Base-by-base conservation (phyloP, 2,113 vertebrate species). In the Tachysurus vachellii region DNA sequence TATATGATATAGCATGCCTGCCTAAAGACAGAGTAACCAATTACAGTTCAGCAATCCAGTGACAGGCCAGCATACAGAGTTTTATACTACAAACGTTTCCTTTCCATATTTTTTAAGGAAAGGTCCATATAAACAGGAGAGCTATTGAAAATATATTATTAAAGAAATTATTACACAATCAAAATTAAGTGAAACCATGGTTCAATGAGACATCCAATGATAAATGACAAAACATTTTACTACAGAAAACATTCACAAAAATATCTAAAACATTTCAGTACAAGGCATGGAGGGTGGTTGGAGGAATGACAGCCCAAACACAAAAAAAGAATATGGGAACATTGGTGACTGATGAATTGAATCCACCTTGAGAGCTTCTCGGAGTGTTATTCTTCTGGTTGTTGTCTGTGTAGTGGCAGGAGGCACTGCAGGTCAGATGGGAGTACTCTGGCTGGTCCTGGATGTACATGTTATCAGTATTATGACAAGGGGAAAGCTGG, bases 291-390 rank as follows among this genome's bases (percentile, higher is more conserved):
- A 44, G 59, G 79, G 66, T 79, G 59, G 26, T 61, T 59, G 81
- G 53, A 81, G 53, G 80, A 81, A 80, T 31, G 42, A 80, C 42
- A 83, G 19, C 80, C 77, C 62, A 91, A 88, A 89, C 89, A 91
- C 85, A 71, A 84, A 57, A 57, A 64, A 5, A 53, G 53, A 76
- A 73, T 28, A 66, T 71, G 75, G 61, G 71, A 44, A 80, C 47
- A 59, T n/a, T 42, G 77, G 36, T 66, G 83, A 89, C 14, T 70
- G 62, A 80, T 70, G 53, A 68, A 47, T 82, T 75, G 21, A 88
- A 90, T 95, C 95, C 96, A 97, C 96, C 96, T 97, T 95, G 94
- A 92, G 94, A 95, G 93, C 88, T 91, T 91, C 93, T 93, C 0
- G 92, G 89, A 89, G 28, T 28, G 92, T 93, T 91, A 93, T 92